These are phyloP conservation scores for Leptinotarsa texana DNA, from an alignment of 1,140 invertebrate species.

Conservation along the genomic window DNA sequence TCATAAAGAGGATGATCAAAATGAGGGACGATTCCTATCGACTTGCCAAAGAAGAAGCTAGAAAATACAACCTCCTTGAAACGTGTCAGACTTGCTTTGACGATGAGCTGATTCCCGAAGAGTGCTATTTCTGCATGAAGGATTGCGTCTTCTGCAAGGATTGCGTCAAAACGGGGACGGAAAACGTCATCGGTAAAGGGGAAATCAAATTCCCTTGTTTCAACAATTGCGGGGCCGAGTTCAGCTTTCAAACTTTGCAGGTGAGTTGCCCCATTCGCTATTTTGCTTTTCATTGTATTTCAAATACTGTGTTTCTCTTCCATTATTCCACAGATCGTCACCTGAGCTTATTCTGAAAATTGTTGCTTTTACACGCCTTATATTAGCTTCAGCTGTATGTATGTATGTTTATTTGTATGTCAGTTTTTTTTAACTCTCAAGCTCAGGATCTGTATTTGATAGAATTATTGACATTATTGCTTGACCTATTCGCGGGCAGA, in stretches of 20 bases:
- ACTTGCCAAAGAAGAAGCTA: conserved; percentile 48
- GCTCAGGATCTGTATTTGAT: too few species aligned
- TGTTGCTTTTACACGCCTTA: too few species aligned
- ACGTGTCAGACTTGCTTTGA: conserved; percentile 65
- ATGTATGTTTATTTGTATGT: too few species aligned
- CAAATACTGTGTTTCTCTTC: neutral
- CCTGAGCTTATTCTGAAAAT: too few species aligned
- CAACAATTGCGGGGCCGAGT: conserved; percentile 55
- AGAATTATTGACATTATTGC: too few species aligned
- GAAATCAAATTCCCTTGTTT: conserved; percentile 31
- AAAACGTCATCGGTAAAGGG: conserved; percentile 47
- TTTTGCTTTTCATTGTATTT: neutral
- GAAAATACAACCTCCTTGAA: conserved; percentile 48
- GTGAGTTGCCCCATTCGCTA: conserved; percentile 31
- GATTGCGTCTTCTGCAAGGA: conserved; percentile 65
- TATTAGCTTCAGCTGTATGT: too few species aligned
- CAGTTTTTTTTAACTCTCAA: too few species aligned
- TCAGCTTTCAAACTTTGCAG: conserved; percentile 58
- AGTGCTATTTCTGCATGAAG: conserved; percentile 61
- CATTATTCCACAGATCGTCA: too few species aligned
- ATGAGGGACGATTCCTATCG: conserved; percentile 48
- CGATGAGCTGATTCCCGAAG: conserved; percentile 64
- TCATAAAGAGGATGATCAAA: conserved; percentile 55
- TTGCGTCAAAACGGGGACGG: conserved; percentile 60
- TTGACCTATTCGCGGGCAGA: too few species aligned